Base-by-base conservation (phyloP, 2,797 vertebrate species). In the Enteromius treurensis region DNA sequence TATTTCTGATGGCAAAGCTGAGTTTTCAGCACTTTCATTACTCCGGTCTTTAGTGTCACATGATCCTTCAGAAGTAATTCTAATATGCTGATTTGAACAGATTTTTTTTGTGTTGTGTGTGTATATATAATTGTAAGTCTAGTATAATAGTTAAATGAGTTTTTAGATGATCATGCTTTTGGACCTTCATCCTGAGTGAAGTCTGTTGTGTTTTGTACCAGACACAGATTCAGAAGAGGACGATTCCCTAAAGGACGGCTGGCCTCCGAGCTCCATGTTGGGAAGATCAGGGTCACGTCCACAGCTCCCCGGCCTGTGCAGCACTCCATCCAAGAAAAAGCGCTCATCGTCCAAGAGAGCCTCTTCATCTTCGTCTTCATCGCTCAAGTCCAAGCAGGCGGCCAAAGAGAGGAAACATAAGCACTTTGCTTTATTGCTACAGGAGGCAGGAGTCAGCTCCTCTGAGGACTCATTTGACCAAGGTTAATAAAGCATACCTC, bases 401-500 rank as follows among this genome's bases (percentile, higher is more conserved):
- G 89, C 92, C 34, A 93, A 93, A 90, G 95, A 96, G 92, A 98
- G 96, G 94, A 98, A 96, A 96, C 94, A 95, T 93, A 95, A 95
- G 95, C 96, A 96, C 81, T 98, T 99, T 94, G 96, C 96, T 88
- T 94, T 98, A 93, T 95, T 98, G 91, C 95, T 98, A 87, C 95
- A 94, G 89, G 97, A 98, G 90, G 95, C 96, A 0, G 96, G 96
- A 94, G 95, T 95, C 17, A 96, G 96, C 92, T 97, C 97, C 88
- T 98, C 97, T 69, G 97, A 97, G 92, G 97, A 99, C 96, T 99
- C 97, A 82, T 97, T 98, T 81, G 96, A 99, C 92, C 97, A 99
- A 99, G 98, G 97, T 99, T 98, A 99, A 95, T 98, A 96, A 95
- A 80, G 94, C 93, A 93, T 92, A 91, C 87, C 87, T 88, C 84